These are phyloP conservation scores for Exaiptasia diaphana DNA, from an alignment of 64 coral and sea anemone genomes.

Conservation along the genomic window DNA sequence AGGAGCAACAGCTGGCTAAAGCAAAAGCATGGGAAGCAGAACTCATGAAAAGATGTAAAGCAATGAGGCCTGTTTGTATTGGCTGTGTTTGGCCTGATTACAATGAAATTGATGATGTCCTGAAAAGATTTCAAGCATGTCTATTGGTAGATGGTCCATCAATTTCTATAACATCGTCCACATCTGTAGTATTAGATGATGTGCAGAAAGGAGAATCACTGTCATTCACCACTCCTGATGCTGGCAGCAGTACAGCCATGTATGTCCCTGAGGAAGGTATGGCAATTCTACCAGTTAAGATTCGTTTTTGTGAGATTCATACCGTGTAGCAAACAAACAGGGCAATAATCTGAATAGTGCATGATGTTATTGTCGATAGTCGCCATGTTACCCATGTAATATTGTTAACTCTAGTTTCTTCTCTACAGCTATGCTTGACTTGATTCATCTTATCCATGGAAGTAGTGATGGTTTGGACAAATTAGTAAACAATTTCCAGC, in stretches of 20 bases:
- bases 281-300: not conserved
- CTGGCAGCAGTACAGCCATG: conserved; percentile 23
- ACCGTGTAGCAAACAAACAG: not conserved
- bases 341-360: not conserved
- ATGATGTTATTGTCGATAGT: not conserved
- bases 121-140: conserved; percentile 72
- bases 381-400: not conserved
- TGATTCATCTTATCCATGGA: conserved; percentile 73
- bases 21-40: conserved; percentile 93
- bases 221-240: not conserved
- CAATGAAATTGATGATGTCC: conserved; percentile 30
- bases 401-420: not conserved
- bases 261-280: conserved; percentile 95
- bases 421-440: conserved; percentile 71
- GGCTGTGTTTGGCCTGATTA: conserved; percentile 73
- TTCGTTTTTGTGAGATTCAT: not conserved
- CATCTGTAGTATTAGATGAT: not conserved
- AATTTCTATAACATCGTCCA: not conserved
- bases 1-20: conserved; percentile 77
- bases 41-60: conserved; percentile 84
- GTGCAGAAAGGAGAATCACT: too few species aligned
- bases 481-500: conserved; percentile 63
- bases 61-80: conserved; percentile 73
- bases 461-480: conserved; percentile 62
- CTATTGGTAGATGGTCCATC: conserved; percentile 57